Percentiles rank a stretch among this genome's conserved stretches.
Conservation (phyloP, 2,888 invertebrate species). For the Orthosia gothica region DNA sequence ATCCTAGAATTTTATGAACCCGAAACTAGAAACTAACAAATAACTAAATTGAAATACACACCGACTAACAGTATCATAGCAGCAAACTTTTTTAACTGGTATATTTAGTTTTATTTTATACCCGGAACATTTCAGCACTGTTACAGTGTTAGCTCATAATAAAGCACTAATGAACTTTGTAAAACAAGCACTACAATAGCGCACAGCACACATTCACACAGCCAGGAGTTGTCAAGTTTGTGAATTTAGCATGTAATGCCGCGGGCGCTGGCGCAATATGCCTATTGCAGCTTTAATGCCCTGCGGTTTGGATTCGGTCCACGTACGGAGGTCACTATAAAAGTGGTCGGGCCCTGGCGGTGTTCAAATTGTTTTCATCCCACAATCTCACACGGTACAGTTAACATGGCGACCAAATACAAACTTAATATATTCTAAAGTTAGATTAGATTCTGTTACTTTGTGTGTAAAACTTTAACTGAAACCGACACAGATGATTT, state of each 20-base stretch:
- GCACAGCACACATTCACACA: constrained; percentile 44
- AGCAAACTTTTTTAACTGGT: background rate
- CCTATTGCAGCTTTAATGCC: constrained; percentile 85
- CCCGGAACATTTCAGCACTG: constrained; percentile 1
- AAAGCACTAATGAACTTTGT: constrained; percentile 32
- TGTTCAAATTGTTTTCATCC: constrained; percentile 86
- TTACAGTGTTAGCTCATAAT: constrained; percentile 24
- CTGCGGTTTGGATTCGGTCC: constrained; percentile 87
- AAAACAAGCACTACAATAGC: constrained; percentile 32
- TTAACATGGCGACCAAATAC: constrained; percentile 74
- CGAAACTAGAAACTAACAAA: background rate
- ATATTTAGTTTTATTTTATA: background rate
- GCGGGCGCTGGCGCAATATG: constrained; percentile 78
- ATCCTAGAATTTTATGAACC: background rate
- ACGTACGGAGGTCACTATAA: constrained; percentile 84
- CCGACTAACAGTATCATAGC: background rate
- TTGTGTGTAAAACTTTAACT: constrained; percentile 61
- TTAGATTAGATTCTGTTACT: constrained; percentile 68
- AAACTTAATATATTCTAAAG: constrained; percentile 74
- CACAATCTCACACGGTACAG: constrained; percentile 79
- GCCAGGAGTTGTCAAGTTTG: constrained; percentile 75
- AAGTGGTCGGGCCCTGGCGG: constrained; percentile 82
- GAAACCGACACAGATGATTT: constrained; percentile 49
- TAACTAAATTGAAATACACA: constrained; percentile 11
- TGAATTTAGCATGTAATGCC: constrained; percentile 76